phyloP scores from a whole-genome alignment of 53 echinoderm and acorn worm genomes.

The Temnopleurus reevesii region DNA sequence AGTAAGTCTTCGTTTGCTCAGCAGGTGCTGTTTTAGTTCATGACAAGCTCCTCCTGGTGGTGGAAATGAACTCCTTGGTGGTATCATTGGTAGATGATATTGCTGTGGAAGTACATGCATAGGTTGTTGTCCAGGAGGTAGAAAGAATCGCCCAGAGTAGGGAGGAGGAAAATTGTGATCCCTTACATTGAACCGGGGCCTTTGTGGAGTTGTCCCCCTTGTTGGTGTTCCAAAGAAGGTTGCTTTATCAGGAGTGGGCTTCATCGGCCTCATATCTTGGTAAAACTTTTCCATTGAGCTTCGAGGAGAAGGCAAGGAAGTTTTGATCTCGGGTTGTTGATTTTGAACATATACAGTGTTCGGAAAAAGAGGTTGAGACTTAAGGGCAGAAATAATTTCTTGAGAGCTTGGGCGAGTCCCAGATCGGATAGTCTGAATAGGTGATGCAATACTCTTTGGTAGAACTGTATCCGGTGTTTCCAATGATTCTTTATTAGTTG shows the following conservation, averaged over 20 bases:
- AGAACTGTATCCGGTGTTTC: neutral
- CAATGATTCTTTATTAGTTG: neutral
- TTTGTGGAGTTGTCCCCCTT: neutral
- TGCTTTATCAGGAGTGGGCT: neutral
- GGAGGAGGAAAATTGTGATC: neutral
- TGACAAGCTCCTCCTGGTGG: neutral
- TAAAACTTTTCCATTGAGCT: neutral
- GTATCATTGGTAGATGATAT: neutral
- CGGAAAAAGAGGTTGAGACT: neutral
- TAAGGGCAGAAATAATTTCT: neutral
- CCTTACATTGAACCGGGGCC: neutral
- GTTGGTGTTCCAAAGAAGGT: conserved; percentile 32
- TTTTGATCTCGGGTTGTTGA: neutral
- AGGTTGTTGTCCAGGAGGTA: neutral
- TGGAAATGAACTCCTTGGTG: neutral
- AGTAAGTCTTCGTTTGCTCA: neutral
- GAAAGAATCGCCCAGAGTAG: neutral
- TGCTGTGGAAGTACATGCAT: neutral
- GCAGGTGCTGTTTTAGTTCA: conserved; percentile 27
- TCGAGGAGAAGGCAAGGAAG: neutral
- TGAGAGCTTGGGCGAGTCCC: neutral
- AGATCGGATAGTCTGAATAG: neutral
- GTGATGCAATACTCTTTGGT: neutral
- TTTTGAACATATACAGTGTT: neutral
- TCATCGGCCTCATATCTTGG: neutral